Conservation (phyloP, 2,797 vertebrate genomes). For the Acipenser transmontanus region DNA sequence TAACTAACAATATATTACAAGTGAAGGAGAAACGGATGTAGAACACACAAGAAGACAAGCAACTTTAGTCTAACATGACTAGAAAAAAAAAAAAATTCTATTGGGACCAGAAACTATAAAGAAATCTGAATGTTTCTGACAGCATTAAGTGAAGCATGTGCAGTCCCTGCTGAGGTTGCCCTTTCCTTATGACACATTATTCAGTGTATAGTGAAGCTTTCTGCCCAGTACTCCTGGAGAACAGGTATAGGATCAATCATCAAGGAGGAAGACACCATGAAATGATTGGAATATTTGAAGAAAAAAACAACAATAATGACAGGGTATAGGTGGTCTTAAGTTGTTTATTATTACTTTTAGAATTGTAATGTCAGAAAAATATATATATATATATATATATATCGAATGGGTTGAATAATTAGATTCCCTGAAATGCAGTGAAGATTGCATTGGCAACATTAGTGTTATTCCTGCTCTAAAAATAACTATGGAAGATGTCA, state of each 20-base stretch:
- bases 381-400: too few species aligned
- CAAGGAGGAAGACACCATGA: neutral
- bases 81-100: too few species aligned
- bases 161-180: neutral
- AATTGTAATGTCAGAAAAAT: neutral
- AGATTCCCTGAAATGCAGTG: neutral
- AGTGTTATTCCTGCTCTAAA: neutral
- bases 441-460: neutral
- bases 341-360: neutral
- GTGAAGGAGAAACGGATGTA: too few species aligned
- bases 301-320: neutral
- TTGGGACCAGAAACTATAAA: neutral
- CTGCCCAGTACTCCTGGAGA: neutral
- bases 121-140: neutral
- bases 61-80: too few species aligned
- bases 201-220: neutral
- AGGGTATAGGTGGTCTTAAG: neutral
- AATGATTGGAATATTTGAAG: too few species aligned
- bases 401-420: neutral
- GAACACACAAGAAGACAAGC: too few species aligned
- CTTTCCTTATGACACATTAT: neutral
- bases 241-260: neutral
- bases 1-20: too few species aligned
- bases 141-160: neutral
- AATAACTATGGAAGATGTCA: neutral